phyloP scores from a whole-genome alignment of 2,888 invertebrate species.

The Acrobasis suavella region DNA sequence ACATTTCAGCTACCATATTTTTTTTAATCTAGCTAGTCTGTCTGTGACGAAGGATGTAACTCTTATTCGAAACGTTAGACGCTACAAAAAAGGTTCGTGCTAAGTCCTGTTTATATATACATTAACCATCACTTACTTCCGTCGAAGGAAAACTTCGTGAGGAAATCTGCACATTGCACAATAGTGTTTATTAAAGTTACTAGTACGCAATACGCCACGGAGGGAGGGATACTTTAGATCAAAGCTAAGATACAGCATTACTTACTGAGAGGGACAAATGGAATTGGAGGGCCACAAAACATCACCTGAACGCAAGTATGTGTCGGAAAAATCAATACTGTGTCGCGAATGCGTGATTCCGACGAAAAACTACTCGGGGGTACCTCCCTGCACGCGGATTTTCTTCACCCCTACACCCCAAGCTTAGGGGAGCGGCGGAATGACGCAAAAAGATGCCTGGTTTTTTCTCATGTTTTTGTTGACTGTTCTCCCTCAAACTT shows the following conservation, averaged over 20 bases:
- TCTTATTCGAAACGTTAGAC: no score
- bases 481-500: conserved; percentile 44
- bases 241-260: background rate
- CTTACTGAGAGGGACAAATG: conserved; percentile 31
- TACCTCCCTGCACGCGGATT: conserved; percentile 58
- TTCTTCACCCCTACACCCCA: conserved; percentile 66
- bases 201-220: no score
- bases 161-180: no score
- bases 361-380: conserved; percentile 77
- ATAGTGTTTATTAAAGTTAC: no score
- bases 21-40: no score
- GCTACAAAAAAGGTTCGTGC: no score
- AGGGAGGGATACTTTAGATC: no score
- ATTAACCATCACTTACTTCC: no score
- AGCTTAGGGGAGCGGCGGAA: conserved; percentile 68
- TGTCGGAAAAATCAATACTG: conserved; percentile 78
- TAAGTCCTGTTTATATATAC: no score
- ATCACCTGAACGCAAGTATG: conserved; percentile 70
- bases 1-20: no score
- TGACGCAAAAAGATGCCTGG: conserved; percentile 76
- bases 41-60: no score
- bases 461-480: conserved; percentile 77
- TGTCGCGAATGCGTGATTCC: conserved; percentile 79
- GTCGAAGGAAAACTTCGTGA: no score
- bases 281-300: conserved; percentile 13